Evolutionary conservation across 1,140 invertebrate genomes (phyloP), one percentile per base, ranked within the genome.

Genomic region (Drosophila pseudoobscura): DNA sequence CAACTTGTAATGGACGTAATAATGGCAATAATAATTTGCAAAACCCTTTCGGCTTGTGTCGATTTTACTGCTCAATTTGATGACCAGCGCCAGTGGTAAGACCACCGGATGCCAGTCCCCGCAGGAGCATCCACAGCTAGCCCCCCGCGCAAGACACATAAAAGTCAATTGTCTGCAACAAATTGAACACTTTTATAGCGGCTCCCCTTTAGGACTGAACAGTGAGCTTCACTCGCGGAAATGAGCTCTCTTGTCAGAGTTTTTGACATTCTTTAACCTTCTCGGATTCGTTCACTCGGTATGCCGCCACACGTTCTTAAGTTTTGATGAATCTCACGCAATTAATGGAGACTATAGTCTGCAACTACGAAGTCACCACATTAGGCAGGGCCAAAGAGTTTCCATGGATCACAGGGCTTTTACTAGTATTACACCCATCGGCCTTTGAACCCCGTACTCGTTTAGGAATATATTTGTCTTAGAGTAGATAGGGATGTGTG

Each of bases 21-120:
- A 87, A 80, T 87, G 77, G 68, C 74, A 75, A 85, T 85, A 87
- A 87, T 87, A 78, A 87, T 87, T 85, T 85, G 78, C 74, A 80
- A 74, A 87, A 75, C 75, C 82, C 82, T 80, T 85, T 87, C 62
- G 75, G 62, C 59, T 74, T 74, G 51, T 62, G 82, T 77, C 68
- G 71, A 74, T 75, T 87, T 80, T 69, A 85, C 76, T 71, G 80
- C 72, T 84, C 80, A 80, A 84, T 83, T 84, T 83, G 80, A 84
- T 72, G 62, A 56, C 57, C 71, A 56, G 52, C 8, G 9, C 44
- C 75, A 57, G 53, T 31, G 57, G 46, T 41, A 58, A 47, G 64
- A 56, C 31, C 35, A 6, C 24, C 31, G 44, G 20, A 22, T 49
- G 46, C 7, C 29, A 15, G 43, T 13, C 3, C 9, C 0, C 3